Conservation (phyloP, 2,888 invertebrate species). For the Acronicta aceris region DNA sequence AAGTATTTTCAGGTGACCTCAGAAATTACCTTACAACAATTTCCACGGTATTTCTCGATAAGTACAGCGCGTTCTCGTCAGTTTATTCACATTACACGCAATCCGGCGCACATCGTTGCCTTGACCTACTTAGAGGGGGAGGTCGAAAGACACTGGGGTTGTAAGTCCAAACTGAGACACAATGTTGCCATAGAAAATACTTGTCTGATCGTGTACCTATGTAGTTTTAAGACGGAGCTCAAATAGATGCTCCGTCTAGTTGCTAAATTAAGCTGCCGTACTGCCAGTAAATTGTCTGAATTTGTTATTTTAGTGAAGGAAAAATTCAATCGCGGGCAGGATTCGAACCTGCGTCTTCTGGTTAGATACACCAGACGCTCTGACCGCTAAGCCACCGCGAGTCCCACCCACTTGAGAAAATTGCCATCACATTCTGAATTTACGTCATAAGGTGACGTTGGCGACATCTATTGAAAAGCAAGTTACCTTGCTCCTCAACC, state of each 20-base stretch:
- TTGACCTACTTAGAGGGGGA: slow-evolving; percentile 36
- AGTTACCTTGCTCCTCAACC: too few species aligned
- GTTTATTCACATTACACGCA: slow-evolving; percentile 14
- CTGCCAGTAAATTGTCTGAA: too few species aligned
- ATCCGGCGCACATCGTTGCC: slow-evolving; percentile 20
- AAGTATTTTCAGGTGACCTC: background rate
- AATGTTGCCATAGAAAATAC: slow-evolving; percentile 3
- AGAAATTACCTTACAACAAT: background rate
- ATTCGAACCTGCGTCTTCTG: too few species aligned
- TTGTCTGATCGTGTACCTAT: background rate
- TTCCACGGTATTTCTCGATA: background rate
- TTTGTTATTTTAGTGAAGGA: too few species aligned
- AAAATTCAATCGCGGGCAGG: too few species aligned
- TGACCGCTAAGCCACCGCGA: too few species aligned
- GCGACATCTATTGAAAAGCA: too few species aligned
- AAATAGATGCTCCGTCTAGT: background rate
- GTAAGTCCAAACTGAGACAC: slow-evolving; percentile 11
- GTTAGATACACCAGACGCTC: too few species aligned
- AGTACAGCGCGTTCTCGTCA: slow-evolving; percentile 4
- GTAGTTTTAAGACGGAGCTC: background rate
- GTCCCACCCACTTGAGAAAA: too few species aligned
- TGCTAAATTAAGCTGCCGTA: too few species aligned
- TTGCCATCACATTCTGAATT: too few species aligned
- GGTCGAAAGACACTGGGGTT: slow-evolving; percentile 22
- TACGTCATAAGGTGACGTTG: too few species aligned